These are phyloP conservation scores for Leucoma salicis DNA, from an alignment of 2,888 invertebrate genomes.

Conservation along the genomic window DNA sequence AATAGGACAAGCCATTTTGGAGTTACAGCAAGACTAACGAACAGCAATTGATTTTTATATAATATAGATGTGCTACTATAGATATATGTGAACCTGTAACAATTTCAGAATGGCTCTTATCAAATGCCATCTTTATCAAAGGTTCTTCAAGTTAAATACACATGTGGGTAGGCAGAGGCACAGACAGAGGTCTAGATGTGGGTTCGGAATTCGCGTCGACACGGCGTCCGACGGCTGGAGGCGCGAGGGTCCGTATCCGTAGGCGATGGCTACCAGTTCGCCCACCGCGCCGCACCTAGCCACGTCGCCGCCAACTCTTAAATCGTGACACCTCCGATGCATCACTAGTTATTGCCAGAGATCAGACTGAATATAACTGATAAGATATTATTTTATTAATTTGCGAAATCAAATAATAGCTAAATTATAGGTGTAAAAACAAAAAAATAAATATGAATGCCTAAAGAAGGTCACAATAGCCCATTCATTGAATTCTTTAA, in stretches of 20 bases:
- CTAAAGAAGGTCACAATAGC: too few relatives aligned
- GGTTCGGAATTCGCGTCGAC: constrained; percentile 67
- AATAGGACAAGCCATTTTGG: too few relatives aligned
- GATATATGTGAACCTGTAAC: too few relatives aligned
- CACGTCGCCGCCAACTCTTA: constrained; percentile 56
- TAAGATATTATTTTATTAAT: constrained; percentile 4
- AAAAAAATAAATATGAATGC: too few relatives aligned
- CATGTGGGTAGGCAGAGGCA: constrained; percentile 51
- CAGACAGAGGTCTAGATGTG: too few relatives aligned
- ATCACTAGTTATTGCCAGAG: constrained; percentile 30
- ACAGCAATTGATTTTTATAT: too few relatives aligned
- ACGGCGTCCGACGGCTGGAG: constrained; percentile 39
- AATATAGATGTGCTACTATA: too few relatives aligned
- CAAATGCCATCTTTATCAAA: too few relatives aligned
- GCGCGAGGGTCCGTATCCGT: constrained; percentile 57
- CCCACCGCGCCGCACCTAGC: constrained; percentile 74
- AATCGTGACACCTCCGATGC: constrained; percentile 48
- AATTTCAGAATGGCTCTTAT: too few relatives aligned
- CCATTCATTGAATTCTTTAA: too few relatives aligned
- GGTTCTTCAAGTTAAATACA: too few relatives aligned
- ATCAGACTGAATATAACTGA: constrained; percentile 10
- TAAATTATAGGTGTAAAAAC: background rate
- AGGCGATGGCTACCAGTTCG: constrained; percentile 59
- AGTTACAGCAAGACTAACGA: too few relatives aligned
- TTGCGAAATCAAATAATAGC: background rate